A percentile compares a stretch with the other conserved stretches of the same genome.
These are phyloP conservation scores for Chironomus striatipennis DNA, from an alignment of 1,140 invertebrate genomes.

Conservation along the genomic window DNA sequence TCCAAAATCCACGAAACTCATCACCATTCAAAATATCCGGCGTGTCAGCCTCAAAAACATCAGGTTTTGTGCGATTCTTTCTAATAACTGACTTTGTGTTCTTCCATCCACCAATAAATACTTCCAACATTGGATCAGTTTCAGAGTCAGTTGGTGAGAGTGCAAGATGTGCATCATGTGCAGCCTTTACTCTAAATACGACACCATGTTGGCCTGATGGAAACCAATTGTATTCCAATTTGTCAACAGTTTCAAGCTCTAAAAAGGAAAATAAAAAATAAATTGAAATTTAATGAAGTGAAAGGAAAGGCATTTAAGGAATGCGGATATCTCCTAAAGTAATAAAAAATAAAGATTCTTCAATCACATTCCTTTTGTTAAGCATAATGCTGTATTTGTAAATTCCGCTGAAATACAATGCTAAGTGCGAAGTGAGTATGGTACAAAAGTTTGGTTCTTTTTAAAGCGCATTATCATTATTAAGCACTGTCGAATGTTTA, in stretches of 20 bases:
- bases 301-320: too few species aligned
- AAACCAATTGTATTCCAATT: constrained; percentile 71
- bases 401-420: too few species aligned
- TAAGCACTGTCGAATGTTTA: too few species aligned
- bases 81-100: constrained; percentile 77
- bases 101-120: constrained; percentile 76
- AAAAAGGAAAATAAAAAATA: constrained; percentile 35
- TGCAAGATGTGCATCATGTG: constrained; percentile 73
- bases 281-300: constrained; percentile 27
- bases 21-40: constrained; percentile 56
- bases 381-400: not conserved
- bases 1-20: constrained; percentile 74
- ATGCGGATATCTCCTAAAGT: not conserved
- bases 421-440: too few species aligned
- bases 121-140: constrained; percentile 64
- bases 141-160: constrained; percentile 56
- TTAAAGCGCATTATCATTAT: too few species aligned
- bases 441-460: too few species aligned
- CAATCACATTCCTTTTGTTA: not conserved
- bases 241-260: constrained; percentile 68
- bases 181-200: constrained; percentile 62
- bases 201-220: constrained; percentile 55
- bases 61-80: constrained; percentile 66
- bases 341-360: not conserved
- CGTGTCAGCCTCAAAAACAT: constrained; percentile 61